Conservation (phyloP, 2,113 vertebrate species). For the Falcunculus frontatus region DNA sequence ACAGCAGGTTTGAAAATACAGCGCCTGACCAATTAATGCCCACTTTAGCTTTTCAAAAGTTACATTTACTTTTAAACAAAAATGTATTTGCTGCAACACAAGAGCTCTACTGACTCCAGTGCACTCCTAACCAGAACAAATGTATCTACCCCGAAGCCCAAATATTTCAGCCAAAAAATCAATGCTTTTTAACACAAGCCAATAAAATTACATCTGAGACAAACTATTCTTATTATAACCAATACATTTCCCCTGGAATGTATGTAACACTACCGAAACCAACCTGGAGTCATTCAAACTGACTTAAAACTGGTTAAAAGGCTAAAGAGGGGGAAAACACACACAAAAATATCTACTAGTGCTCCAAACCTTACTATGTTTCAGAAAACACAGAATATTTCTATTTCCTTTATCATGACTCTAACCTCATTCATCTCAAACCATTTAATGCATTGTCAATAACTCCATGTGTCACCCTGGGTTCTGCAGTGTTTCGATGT, state of each 20-base stretch:
- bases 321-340: not conserved
- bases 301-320: not conserved
- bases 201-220: constrained; percentile 38
- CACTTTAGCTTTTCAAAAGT: not conserved
- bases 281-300: not conserved
- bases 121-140: constrained; percentile 18
- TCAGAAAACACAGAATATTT: not conserved
- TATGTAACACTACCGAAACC: not conserved
- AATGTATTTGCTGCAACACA: not conserved
- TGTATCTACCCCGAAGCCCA: not conserved
- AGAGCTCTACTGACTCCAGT: not conserved
- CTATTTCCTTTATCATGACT: not conserved
- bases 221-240: constrained; percentile 36
- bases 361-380: not conserved
- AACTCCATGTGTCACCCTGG: too few relatives aligned
- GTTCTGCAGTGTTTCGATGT: too few relatives aligned
- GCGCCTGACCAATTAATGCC: not conserved
- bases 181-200: constrained; percentile 49
- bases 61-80: not conserved
- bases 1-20: not conserved
- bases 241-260: not conserved
- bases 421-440: not conserved
- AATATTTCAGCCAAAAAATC: constrained; percentile 41
- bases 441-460: not conserved
- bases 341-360: not conserved